Evolutionary conservation across 53 echinoderm and acorn worm species (phyloP).

Genomic region (Antedon mediterranea): DNA sequence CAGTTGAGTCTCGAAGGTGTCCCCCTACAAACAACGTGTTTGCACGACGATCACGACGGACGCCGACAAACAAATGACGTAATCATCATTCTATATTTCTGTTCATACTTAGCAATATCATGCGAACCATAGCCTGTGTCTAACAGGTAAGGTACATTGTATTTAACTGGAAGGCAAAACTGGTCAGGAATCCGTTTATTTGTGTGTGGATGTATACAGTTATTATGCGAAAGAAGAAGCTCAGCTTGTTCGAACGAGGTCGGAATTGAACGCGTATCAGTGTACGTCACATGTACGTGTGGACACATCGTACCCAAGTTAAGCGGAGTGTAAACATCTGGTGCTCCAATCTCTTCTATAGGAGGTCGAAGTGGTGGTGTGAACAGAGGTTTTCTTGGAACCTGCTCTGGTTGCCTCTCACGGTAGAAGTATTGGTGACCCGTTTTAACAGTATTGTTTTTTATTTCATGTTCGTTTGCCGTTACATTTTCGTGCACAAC

Average conservation of each 20-base stretch:
- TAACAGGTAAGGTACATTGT: background rate
- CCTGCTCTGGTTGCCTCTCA: background rate
- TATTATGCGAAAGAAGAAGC: background rate
- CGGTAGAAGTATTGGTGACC: background rate
- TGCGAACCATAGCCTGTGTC: background rate
- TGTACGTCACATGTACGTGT: background rate
- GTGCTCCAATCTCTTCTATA: background rate
- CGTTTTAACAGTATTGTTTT: background rate
- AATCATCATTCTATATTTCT: background rate
- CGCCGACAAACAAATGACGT: background rate
- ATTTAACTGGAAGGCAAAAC: background rate
- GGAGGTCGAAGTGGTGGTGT: background rate
- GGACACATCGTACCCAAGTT: background rate
- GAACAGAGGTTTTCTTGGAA: background rate
- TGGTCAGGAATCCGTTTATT: background rate
- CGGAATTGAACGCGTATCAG: background rate
- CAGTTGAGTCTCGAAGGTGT: too few relatives aligned
- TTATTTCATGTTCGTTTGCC: background rate
- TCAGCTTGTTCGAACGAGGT: background rate
- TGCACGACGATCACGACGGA: too few relatives aligned
- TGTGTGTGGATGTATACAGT: background rate
- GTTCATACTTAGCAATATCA: background rate
- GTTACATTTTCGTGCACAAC: background rate
- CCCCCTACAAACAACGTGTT: too few relatives aligned
- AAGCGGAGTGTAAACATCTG: background rate